phyloP scores from a whole-genome alignment of 35 echinoderm and acorn worm species.

The Lytechinus variegatus region DNA sequence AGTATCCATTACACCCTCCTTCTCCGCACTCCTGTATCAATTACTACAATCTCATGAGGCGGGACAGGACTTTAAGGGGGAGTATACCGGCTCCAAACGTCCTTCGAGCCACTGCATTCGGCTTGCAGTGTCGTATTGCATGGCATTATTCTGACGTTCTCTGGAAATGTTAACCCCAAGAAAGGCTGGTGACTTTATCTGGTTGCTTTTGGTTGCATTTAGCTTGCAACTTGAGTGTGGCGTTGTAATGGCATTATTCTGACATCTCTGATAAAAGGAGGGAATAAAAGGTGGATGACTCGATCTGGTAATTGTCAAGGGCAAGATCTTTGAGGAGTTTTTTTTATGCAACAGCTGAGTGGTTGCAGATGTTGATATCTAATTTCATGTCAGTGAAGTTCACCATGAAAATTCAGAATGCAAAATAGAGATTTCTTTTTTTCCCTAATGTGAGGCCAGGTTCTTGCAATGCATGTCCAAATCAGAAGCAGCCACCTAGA shows the following conservation, averaged over 20 bases:
- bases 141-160: neutral
- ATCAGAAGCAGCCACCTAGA: no score
- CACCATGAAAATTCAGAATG: neutral
- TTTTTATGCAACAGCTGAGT: neutral
- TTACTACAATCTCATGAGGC: neutral
- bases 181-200: neutral
- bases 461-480: no score
- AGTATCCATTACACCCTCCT: neutral
- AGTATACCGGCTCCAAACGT: neutral
- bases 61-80: neutral
- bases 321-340: neutral
- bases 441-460: neutral
- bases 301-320: neutral
- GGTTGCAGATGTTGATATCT: neutral
- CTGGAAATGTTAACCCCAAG: no score
- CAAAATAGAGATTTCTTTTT: neutral
- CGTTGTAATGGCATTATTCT: no score
- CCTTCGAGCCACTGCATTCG: neutral
- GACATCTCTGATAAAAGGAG: no score
- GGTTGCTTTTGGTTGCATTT: neutral
- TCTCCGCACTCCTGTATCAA: neutral
- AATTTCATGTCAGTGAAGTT: neutral
- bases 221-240: no score
- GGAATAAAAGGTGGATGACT: no score
- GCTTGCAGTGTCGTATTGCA: neutral